Evolutionary conservation across 2,888 invertebrate genomes (phyloP), one percentile per base, ranked within the genome.

Genomic region (Ophion obscuratus): DNA sequence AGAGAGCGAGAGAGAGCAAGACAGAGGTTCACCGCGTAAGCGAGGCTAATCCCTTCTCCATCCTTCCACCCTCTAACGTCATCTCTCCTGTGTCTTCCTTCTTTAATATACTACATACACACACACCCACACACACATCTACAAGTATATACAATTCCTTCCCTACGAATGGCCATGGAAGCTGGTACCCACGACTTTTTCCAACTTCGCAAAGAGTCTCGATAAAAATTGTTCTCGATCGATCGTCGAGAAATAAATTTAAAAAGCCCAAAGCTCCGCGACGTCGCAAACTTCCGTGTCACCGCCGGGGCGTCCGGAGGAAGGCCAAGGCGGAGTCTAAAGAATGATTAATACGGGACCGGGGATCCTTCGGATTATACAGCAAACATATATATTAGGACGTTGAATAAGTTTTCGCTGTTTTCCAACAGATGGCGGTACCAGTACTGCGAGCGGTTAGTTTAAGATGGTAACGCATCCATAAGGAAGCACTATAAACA

Each of bases 11-110:
- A 76, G 31, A 79, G 77, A 79, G 78, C 81, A 74, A 67, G 67
- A 81, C n/a, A n/a, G n/a, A n/a, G 75, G 85, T 75, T 85, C 79
- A 85, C 82, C 79, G 82, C 82, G 79, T 82, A 82, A 82, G 82
- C 82, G 82, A 76, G 61, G 82, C 79, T 82, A 85, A 85, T 85
- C 79, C 79, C 71, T 75, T 75, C 59, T 62, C 66, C 57, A 44
- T 70, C 76, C 64, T 31, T n/a, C 67, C 11, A 27, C 6, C 31
- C 53, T 27, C 67, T 47, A n/a, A 53, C 14, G 14, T 53, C 53
- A 61, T 80, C 81, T 87, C 75, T 80, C 84, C 77, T 14, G n/a
- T 20, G 6, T 53, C 70, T 70, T 27, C 27, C 27, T 53, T 24
- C 27, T 66, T 40, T 74, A 24, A 44, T 62, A 47, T 6, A 40